A percentile compares a stretch with the other conserved stretches of the same genome.
These are phyloP conservation scores for Ceratothoa steindachneri DNA, from an alignment of 2,888 invertebrate genomes.

Conservation along the genomic window DNA sequence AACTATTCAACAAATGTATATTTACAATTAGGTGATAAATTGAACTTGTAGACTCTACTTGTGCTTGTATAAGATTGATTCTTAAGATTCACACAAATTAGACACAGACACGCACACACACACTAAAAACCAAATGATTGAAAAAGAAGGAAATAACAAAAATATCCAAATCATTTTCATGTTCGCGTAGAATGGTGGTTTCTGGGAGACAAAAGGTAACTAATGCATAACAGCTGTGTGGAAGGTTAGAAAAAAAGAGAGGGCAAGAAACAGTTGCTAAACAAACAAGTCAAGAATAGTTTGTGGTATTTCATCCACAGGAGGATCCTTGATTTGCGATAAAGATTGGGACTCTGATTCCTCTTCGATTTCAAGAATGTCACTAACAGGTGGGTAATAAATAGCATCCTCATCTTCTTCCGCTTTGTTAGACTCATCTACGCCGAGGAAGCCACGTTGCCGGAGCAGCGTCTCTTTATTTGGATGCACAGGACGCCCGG, in stretches of 20 bases:
- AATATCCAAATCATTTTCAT: no score
- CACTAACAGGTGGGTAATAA: neutral
- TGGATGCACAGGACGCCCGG: slow-evolving; percentile 37
- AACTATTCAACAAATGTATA: no score
- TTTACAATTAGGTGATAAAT: no score
- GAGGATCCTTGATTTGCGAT: slow-evolving; percentile 29
- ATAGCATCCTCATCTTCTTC: neutral
- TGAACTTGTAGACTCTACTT: no score
- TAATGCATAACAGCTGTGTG: no score
- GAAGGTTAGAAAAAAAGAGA: no score
- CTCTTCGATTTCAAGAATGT: slow-evolving; percentile 3
- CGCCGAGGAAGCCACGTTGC: slow-evolving; percentile 30
- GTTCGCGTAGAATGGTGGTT: no score
- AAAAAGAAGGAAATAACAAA: neutral
- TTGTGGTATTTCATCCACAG: slow-evolving; percentile 35
- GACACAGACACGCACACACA: neutral
- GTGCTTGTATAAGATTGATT: no score
- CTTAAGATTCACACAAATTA: neutral
- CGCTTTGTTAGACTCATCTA: neutral
- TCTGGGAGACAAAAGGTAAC: no score
- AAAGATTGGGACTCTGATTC: slow-evolving; percentile 12
- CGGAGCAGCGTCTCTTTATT: slow-evolving; percentile 35
- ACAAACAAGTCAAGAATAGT: slow-evolving; percentile 46
- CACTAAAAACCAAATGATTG: neutral
- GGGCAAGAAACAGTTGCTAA: no score